Percentiles rank a stretch among this genome's conserved stretches.
Evolutionary conservation across 92 coral and sea anemone species (phyloP).

Genomic region (Montipora capitata): DNA sequence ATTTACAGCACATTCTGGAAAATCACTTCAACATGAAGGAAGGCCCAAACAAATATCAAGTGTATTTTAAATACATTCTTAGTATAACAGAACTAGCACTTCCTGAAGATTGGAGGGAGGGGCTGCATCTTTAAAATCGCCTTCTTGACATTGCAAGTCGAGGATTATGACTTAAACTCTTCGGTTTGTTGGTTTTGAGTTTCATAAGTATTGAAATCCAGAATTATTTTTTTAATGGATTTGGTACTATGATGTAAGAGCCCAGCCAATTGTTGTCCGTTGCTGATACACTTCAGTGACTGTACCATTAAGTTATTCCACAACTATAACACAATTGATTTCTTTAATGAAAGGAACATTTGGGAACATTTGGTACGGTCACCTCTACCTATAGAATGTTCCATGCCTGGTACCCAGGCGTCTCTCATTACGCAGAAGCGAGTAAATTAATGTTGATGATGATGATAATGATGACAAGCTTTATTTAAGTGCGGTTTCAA

Average conservation of each 20-base stretch:
- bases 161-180: background rate
- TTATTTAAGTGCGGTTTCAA: too few relatives aligned
- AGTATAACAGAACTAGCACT: constrained; percentile 26
- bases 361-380: background rate
- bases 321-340: background rate
- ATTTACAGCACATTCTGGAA: constrained; percentile 40
- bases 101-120: constrained; percentile 57
- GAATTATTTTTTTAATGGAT: background rate
- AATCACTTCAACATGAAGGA: constrained; percentile 37
- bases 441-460: too few relatives aligned
- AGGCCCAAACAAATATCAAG: constrained; percentile 46
- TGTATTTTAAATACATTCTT: constrained; percentile 45
- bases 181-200: background rate
- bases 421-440: too few relatives aligned
- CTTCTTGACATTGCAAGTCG: background rate
- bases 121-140: constrained; percentile 36
- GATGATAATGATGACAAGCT: too few relatives aligned
- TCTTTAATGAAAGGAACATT: background rate
- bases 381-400: too few relatives aligned
- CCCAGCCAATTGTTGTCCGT: background rate
- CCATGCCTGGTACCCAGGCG: too few relatives aligned
- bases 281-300: background rate
- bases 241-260: too few relatives aligned
- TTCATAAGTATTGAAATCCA: background rate
- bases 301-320: background rate